Evolutionary conservation across 1,140 invertebrate species (phyloP).

Genomic region (Scaptomyza pallida): DNA sequence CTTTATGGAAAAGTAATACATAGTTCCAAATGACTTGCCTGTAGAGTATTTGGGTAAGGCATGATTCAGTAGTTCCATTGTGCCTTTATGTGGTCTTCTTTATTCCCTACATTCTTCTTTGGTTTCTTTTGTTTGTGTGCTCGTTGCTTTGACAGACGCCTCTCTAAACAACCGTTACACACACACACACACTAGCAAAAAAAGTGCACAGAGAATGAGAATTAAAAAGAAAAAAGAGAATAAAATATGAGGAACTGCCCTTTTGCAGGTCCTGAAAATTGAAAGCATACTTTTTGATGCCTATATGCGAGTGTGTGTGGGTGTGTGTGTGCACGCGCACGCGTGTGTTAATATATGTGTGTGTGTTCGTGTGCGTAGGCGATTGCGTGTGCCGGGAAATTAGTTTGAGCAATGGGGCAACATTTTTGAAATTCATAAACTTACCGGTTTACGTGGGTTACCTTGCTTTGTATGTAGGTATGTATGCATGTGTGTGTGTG

Average conservation of each 20-base stretch:
- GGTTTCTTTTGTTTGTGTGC: constrained; percentile 12
- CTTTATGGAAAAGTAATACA: no score
- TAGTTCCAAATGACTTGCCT: no score
- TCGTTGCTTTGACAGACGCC: constrained; percentile 37
- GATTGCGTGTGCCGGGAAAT: constrained; percentile 57
- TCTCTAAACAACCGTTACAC: constrained; percentile 47
- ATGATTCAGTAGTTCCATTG: not conserved
- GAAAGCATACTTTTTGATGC: constrained; percentile 18
- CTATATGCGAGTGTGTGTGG: constrained; percentile 2
- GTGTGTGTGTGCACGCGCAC: constrained; percentile 17
- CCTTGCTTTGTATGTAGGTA: not conserved
- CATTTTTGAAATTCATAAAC: constrained; percentile 81
- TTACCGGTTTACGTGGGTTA: constrained; percentile 44
- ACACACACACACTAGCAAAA: no score
- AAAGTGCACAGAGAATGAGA: not conserved
- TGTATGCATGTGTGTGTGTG: not conserved
- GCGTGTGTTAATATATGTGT: no score
- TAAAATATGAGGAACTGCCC: constrained; percentile 3
- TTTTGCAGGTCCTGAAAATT: constrained; percentile 38
- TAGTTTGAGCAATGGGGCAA: constrained; percentile 67
- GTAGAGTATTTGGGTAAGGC: not conserved
- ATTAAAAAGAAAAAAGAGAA: not conserved
- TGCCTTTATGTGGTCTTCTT: constrained; percentile 8
- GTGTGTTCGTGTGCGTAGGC: constrained; percentile 22
- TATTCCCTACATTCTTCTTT: constrained; percentile 1